Conservation (phyloP, 2,113 vertebrate species). For the Sardina pilchardus region DNA sequence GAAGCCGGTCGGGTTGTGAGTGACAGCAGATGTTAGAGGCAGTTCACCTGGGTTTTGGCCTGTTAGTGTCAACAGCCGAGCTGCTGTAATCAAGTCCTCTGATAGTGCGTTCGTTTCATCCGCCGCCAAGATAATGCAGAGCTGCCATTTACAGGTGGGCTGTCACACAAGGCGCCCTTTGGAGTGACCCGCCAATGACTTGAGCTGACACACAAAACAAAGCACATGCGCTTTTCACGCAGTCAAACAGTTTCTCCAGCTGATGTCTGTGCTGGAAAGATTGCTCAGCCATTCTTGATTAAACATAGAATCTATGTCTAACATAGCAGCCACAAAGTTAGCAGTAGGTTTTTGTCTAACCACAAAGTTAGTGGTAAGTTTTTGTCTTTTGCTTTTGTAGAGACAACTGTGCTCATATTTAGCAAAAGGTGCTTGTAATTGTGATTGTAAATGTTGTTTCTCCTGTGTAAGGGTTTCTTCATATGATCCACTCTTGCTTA, state of each 20-base stretch:
- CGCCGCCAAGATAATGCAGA: neutral
- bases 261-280: neutral
- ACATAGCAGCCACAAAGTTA: neutral
- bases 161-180: neutral
- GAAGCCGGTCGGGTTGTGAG: neutral
- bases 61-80: neutral
- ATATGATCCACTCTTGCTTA: neutral
- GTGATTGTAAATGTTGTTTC: neutral
- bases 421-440: neutral
- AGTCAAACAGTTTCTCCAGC: neutral
- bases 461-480: neutral
- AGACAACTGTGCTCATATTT: neutral
- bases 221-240: neutral
- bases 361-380: too few relatives aligned
- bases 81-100: neutral
- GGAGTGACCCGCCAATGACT: neutral
- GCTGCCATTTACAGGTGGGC: slow-evolving; percentile 19
- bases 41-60: slow-evolving; percentile 12
- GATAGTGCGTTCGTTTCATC: slow-evolving; percentile 22
- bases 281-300: neutral
- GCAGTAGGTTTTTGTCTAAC: too few relatives aligned
- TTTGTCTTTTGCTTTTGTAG: too few relatives aligned
- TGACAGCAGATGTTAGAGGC: slow-evolving; percentile 14
- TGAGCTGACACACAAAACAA: neutral
- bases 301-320: neutral